These are phyloP conservation scores for Chaetophractus vellerosus DNA, from an alignment of 2,797 vertebrate species.

Conservation along the genomic window DNA sequence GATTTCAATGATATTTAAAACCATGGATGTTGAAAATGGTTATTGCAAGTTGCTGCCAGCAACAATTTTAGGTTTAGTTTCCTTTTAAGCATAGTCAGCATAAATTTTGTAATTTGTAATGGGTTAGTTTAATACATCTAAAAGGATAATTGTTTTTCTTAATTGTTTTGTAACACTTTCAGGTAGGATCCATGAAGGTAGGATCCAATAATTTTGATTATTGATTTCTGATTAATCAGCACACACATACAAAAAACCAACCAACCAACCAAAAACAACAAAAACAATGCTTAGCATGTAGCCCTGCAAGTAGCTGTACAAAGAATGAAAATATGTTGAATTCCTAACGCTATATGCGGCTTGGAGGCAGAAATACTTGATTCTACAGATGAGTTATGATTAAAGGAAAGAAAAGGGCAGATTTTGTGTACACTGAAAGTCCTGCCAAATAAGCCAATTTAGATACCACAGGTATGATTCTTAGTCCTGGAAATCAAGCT, in stretches of 20 bases:
- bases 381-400: not conserved
- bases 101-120: conserved; percentile 19
- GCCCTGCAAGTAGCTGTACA: not conserved
- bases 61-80: conserved; percentile 53
- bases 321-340: not conserved
- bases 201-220: not conserved
- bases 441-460: not conserved
- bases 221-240: not conserved
- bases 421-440: not conserved
- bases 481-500: not conserved
- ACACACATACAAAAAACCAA: no score
- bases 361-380: conserved; percentile 42
- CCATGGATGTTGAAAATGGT: not conserved
- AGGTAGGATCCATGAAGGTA: not conserved
- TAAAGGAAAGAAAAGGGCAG: not conserved
- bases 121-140: not conserved
- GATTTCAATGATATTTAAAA: not conserved
- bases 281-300: not conserved
- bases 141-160: not conserved
- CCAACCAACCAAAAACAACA: no score
- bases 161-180: not conserved
- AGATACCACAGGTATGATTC: not conserved
- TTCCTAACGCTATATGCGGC: not conserved
- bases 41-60: not conserved
- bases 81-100: not conserved